Conservation (phyloP, 2,797 vertebrate genomes). For the Furcifer pardalis region DNA sequence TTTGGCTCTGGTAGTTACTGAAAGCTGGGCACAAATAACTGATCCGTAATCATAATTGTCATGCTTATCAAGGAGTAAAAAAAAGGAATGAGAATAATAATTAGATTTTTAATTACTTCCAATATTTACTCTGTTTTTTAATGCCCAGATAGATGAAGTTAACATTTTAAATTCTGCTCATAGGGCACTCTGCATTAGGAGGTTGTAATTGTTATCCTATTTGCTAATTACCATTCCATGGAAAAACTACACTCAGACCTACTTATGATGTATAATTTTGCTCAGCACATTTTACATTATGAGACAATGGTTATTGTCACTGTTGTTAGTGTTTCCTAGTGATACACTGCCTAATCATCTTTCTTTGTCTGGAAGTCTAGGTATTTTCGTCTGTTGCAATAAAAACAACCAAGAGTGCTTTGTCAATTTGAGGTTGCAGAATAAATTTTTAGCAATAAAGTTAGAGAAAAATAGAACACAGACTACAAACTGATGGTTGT, state of each 20-base stretch:
- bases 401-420: not conserved
- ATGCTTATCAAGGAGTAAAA: not conserved
- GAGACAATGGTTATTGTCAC: not conserved
- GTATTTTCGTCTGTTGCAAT: not conserved
- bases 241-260: not conserved
- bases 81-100: slow-evolving; percentile 11
- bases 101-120: slow-evolving; percentile 11
- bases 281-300: not conserved
- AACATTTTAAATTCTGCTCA: not conserved
- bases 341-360: not conserved
- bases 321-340: not conserved
- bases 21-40: not conserved
- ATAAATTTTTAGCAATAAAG: not conserved
- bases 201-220: not conserved
- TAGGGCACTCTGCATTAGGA: not conserved
- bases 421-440: too few relatives aligned
- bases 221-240: not conserved
- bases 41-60: not conserved
- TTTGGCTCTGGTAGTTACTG: not conserved
- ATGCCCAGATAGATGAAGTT: not conserved
- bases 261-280: not conserved
- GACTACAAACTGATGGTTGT: not conserved
- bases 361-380: not conserved
- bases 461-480: not conserved
- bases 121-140: not conserved